Base-by-base conservation (phyloP, 1,140 invertebrate species). In the Limonius californicus region DNA sequence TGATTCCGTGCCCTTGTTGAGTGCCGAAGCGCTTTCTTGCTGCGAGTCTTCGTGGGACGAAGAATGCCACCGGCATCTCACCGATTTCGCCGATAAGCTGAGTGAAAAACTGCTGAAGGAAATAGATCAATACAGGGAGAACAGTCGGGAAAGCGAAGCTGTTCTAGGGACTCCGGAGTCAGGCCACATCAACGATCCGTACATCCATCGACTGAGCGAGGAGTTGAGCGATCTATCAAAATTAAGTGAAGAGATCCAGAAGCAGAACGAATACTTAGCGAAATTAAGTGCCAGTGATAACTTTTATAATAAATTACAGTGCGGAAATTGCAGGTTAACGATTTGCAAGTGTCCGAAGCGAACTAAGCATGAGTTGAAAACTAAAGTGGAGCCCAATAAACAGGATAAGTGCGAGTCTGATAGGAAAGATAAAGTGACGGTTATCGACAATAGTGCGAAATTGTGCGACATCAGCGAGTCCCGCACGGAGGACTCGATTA, bases 1-100 rank as follows among this genome's bases (percentile, higher is more conserved):
- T 0, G 71, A 73, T 47, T 67, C 67, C 6, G 70, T 64, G 4
- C 70, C 70, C 1, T 57, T 73, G 12, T 39, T 74, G 8, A 65
- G 61, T 21, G 53, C 64, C 63, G 82, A 83, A 21, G 75, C 77
- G 35, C 80, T 81, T 18, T 79, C 78, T 64, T 7, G 4, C 6
- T 19, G 12, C 9, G 60, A 47, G 1, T 74, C 78, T 19, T 76
- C 77, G 0, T 87, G 85, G 81, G 82, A 80, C 65, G 82, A 87
- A 70, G 85, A 88, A 62, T 84, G 83, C 55, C 78, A 81, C 59
- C 83, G 84, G 66, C 85, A 90, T 72, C 77, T 91, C 42, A 86
- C 85, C 1, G 88, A 90, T 66, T 90, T 90, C 66, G 89, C 88
- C 0, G 89, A 92, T 69, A 88, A 89, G 71, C 62, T 76, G 2